Evolutionary conservation across 2,888 invertebrate species (phyloP), one percentile per base, ranked within the genome.

Genomic region (Odiellus spinosus): DNA sequence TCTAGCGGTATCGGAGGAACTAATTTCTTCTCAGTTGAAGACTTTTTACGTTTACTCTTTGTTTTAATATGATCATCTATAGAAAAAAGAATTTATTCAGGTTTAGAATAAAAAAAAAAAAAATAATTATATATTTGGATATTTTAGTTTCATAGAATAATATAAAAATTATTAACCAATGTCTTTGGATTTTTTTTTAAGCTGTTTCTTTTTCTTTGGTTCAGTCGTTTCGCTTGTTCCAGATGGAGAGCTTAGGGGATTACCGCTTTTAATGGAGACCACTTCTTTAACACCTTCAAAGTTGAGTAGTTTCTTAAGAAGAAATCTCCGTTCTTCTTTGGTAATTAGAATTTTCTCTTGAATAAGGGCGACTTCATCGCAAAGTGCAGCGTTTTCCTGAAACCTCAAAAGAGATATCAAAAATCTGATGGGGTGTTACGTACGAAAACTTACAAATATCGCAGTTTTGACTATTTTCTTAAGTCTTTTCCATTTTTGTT

Each of bases 291-390:
- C 26, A 6, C 26, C 26, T 26, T 26, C 26, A 8, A 26, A 26
- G 8, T 26, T 26, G 5, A 26, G 26, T 26, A 26, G 8, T 26
- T 26, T 26, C 26, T 26, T 26, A 8, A 26, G 26, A 6, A 26
- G 26, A 26, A 11, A 42, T 20, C 20, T 75, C 50, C 87, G 72
- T 64, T 88, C 86, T 61, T 86, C 85, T 60, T 82, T 81, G 1
- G 80, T 77, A 44, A 79, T 73, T 21, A 78, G 66, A 42, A 85
- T 76, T 63, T 81, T 81, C 59, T 83, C 46, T 43, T 46, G 46
- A 17, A 46, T 15, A 12, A 43, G 8, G 11, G 42, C 46, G 17
- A 46, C 34, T 34, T 42, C 34, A 14, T 46, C 40, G n/a, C 21
- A 21, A 14, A 46, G 35, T 4, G 46, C 46, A 12, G 39, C 39